Evolutionary conservation across 2,888 invertebrate genomes (phyloP).

Genomic region (Acleris emargana): DNA sequence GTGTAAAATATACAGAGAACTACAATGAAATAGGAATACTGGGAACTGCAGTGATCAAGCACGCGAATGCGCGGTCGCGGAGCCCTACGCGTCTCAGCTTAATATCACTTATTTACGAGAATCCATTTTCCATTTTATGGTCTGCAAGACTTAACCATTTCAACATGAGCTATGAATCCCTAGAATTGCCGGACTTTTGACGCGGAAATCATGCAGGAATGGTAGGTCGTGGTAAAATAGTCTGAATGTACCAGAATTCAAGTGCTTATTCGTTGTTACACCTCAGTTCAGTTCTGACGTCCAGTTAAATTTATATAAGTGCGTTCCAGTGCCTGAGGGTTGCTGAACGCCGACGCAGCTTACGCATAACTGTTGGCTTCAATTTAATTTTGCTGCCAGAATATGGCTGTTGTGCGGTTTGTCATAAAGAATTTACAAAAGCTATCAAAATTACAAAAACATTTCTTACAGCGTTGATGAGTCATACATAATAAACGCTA

Average conservation of each 20-base stretch:
- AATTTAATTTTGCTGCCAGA: slow-evolving; percentile 53
- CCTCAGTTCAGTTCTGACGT: slow-evolving; percentile 59
- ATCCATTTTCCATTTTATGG: slow-evolving; percentile 75
- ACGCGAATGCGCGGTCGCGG: slow-evolving; percentile 66
- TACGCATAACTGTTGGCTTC: slow-evolving; percentile 51
- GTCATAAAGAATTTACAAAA: not conserved
- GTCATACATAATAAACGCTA: too few relatives aligned
- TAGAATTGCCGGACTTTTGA: slow-evolving; percentile 39
- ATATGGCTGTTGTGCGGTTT: slow-evolving; percentile 2
- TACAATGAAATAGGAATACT: slow-evolving; percentile 40
- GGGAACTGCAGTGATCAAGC: slow-evolving; percentile 58
- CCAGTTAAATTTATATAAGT: slow-evolving; percentile 61
- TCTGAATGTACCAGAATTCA: slow-evolving; percentile 45
- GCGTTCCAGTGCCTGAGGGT: slow-evolving; percentile 52
- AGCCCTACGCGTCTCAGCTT: slow-evolving; percentile 68
- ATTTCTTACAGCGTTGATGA: not conserved
- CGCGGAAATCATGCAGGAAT: slow-evolving; percentile 45
- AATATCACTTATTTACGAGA: slow-evolving; percentile 73
- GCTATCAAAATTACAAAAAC: not conserved
- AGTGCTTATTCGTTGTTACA: slow-evolving; percentile 59
- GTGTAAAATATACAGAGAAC: slow-evolving; percentile 45
- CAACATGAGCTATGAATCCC: slow-evolving; percentile 56
- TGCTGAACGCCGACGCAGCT: slow-evolving; percentile 55
- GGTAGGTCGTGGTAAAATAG: slow-evolving; percentile 53
- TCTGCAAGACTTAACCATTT: slow-evolving; percentile 63